Conservation (phyloP, 37 sponge, comb jelly and placozoan genomes). For the Diacarnus erythraeanus region DNA sequence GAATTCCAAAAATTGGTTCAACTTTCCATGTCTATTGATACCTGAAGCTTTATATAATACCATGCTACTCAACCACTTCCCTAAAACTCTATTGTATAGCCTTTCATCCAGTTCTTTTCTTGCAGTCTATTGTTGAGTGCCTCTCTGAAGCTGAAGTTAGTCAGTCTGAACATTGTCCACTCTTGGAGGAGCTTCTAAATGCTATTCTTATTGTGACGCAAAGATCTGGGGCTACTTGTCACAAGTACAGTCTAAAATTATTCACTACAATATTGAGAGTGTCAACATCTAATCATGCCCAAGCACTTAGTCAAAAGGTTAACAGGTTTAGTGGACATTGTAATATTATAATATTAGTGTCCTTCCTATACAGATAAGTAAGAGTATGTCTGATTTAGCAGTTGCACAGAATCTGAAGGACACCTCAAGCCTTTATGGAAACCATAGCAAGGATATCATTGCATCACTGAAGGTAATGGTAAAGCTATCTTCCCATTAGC, state of each 20-base stretch:
- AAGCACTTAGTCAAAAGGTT: background rate
- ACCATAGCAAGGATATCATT: constrained; percentile 42
- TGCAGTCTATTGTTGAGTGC: constrained; percentile 42
- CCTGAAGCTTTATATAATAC: too few species aligned
- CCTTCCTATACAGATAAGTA: background rate
- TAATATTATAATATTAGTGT: too few species aligned
- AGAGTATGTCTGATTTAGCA: constrained; percentile 4
- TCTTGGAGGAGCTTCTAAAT: constrained; percentile 33
- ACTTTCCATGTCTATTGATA: too few species aligned
- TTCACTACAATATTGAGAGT: constrained; percentile 10
- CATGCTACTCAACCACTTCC: too few species aligned
- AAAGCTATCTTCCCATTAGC: too few species aligned
- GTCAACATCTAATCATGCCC: background rate
- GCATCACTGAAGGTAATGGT: constrained; percentile 37
- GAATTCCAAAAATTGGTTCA: too few species aligned
- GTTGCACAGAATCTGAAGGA: constrained; percentile 4
- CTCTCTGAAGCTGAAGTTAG: constrained; percentile 55
- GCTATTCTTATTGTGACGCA: constrained; percentile 6
- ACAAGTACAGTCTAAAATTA: constrained; percentile 5
- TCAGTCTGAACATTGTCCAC: constrained; percentile 40
- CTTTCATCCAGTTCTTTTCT: background rate
- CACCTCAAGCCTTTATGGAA: constrained; percentile 19
- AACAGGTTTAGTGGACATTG: background rate
- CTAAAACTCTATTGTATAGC: too few species aligned
- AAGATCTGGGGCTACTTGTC: constrained; percentile 1